A percentile compares a stretch with the other conserved stretches of the same genome.
Conservation (phyloP, 2,113 vertebrate genomes). For the Sinocyclocheilus anshuiensis region DNA sequence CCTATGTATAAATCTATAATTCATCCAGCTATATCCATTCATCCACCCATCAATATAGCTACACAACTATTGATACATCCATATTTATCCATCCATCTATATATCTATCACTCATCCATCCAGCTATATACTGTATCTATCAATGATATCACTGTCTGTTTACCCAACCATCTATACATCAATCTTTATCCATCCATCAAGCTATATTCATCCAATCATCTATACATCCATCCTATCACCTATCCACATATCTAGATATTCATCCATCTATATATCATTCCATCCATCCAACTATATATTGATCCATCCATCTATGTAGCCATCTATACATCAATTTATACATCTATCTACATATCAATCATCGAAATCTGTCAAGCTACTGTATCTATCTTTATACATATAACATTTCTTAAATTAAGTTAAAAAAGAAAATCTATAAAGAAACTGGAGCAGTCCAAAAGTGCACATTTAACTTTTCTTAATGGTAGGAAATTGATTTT, state of each 20-base stretch:
- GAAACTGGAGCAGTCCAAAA: background rate
- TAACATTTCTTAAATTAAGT: background rate
- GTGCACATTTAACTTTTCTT: constrained; percentile 1
- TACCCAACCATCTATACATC: background rate
- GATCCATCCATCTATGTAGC: background rate
- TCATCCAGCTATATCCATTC: background rate
- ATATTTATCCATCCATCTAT: background rate
- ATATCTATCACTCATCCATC: background rate
- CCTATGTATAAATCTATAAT: background rate
- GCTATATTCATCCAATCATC: background rate
- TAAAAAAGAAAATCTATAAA: background rate
- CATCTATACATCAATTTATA: background rate
- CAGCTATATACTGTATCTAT: background rate
- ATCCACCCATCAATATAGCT: background rate
- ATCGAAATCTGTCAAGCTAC: background rate
- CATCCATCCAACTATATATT: background rate
- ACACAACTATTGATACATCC: background rate
- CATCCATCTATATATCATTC: background rate
- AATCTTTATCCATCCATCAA: background rate
- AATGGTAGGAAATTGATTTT: background rate
- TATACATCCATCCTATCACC: background rate
- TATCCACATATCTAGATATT: too few species aligned
- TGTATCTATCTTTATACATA: background rate
- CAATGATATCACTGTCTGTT: background rate
- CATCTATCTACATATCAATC: background rate